phyloP scores from a whole-genome alignment of 2,113 vertebrate genomes.

The Engystomops pustulosus region DNA sequence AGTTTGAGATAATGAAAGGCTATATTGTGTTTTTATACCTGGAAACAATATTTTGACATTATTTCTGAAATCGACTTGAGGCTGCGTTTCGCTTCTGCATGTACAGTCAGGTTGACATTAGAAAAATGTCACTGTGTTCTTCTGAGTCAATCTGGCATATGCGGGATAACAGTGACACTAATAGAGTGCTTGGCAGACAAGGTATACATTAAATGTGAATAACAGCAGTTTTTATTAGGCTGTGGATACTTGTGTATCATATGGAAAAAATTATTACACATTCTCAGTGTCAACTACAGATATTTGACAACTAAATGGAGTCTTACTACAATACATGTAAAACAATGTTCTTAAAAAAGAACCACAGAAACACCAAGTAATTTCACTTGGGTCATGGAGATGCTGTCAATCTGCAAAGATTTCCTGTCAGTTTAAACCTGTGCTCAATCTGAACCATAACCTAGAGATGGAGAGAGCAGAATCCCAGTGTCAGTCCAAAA shows the following conservation, averaged over 20 bases:
- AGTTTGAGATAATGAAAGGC: neutral
- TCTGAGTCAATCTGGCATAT: conserved; percentile 17
- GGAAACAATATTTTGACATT: conserved; percentile 4
- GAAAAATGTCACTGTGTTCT: conserved; percentile 28
- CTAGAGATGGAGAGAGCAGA: conserved; percentile 12
- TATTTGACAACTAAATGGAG: neutral
- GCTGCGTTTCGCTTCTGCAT: neutral
- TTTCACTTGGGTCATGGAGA: conserved; percentile 32
- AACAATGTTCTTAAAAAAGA: neutral
- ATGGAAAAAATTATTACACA: conserved; percentile 36
- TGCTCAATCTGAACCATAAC: conserved; percentile 49
- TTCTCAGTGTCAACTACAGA: conserved; percentile 40
- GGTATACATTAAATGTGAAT: conserved; percentile 60
- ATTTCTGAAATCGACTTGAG: neutral
- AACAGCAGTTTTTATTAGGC: neutral
- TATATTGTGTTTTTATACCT: neutral
- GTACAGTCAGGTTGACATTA: conserved; percentile 35
- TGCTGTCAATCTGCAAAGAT: conserved; percentile 40
- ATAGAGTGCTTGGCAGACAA: conserved; percentile 12
- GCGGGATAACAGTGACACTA: conserved; percentile 10
- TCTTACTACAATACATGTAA: neutral
- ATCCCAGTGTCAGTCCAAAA: conserved; percentile 22
- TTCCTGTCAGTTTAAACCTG: conserved; percentile 52
- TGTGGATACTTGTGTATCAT: neutral
- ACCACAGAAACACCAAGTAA: conserved; percentile 20